These are phyloP conservation scores for Phlogophora meticulosa DNA, from an alignment of 2,888 invertebrate species.

Conservation along the genomic window DNA sequence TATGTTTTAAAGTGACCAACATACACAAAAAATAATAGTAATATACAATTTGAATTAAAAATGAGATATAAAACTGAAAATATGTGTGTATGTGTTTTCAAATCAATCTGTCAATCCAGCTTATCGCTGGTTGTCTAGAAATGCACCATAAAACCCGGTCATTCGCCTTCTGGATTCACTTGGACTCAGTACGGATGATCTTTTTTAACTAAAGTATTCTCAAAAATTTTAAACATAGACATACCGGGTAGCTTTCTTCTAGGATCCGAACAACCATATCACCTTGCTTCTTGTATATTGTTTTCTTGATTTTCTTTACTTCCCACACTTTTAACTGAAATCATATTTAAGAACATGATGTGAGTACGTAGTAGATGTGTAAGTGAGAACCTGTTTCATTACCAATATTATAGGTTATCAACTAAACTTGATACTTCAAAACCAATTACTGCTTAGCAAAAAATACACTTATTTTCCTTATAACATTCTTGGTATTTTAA, in stretches of 20 bases:
- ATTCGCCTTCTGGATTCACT: neutral
- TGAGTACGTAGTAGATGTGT: too few relatives aligned
- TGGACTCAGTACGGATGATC: neutral
- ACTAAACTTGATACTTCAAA: neutral
- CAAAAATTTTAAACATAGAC: neutral
- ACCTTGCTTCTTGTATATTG: constrained; percentile 18
- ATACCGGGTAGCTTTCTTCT: constrained; percentile 35
- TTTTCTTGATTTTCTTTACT: constrained; percentile 9
- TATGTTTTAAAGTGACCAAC: too few relatives aligned
- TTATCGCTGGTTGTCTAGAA: too few relatives aligned
- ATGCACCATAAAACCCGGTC: too few relatives aligned
- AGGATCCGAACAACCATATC: constrained; percentile 18
- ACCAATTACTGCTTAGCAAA: neutral
- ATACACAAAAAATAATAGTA: too few relatives aligned
- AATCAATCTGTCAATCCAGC: neutral
- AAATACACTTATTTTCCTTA: neutral
- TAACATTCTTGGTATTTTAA: neutral
- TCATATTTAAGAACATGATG: constrained; percentile 1
- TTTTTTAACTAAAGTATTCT: neutral
- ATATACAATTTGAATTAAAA: too few relatives aligned
- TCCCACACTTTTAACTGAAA: constrained; percentile 41
- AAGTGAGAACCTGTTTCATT: too few relatives aligned
- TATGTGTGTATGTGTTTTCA: too few relatives aligned
- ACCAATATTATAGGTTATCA: too few relatives aligned
- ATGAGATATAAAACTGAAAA: too few relatives aligned